phyloP scores from a whole-genome alignment of 2,113 vertebrate genomes.

The Eleginops maclovinus region DNA sequence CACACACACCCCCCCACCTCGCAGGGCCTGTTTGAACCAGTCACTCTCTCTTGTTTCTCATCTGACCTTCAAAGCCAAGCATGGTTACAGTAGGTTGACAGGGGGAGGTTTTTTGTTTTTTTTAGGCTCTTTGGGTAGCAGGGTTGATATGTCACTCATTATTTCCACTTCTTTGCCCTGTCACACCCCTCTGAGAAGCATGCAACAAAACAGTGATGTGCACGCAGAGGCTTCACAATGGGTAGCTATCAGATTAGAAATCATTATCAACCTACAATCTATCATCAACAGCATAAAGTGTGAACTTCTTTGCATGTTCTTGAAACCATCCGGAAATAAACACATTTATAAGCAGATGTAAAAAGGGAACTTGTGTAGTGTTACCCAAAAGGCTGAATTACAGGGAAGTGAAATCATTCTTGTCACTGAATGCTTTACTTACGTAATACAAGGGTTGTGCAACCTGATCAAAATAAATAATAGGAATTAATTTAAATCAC shows the following conservation, averaged over 20 bases:
- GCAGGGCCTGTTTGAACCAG: slow-evolving; percentile 79
- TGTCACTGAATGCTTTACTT: slow-evolving; percentile 25
- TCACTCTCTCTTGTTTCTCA: slow-evolving; percentile 69
- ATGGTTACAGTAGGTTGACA: slow-evolving; percentile 62
- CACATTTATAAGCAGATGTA: not conserved
- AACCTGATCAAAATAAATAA: slow-evolving; percentile 44
- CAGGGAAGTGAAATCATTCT: slow-evolving; percentile 53
- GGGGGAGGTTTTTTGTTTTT: slow-evolving; percentile 40
- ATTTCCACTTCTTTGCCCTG: slow-evolving; percentile 69
- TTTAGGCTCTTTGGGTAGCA: slow-evolving; percentile 71
- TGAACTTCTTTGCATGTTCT: not conserved
- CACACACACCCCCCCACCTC: slow-evolving; percentile 1
- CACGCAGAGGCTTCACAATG: slow-evolving; percentile 33
- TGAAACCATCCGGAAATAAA: not conserved
- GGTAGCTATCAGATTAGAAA: slow-evolving; percentile 29
- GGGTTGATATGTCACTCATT: slow-evolving; percentile 74
- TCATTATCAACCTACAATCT: slow-evolving; percentile 9
- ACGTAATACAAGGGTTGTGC: slow-evolving; percentile 35
- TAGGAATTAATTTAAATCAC: not conserved
- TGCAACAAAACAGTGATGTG: slow-evolving; percentile 27
- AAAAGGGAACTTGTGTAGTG: slow-evolving; percentile 27
- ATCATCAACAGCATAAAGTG: not conserved
- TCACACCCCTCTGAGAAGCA: slow-evolving; percentile 46
- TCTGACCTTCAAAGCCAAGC: slow-evolving; percentile 80
- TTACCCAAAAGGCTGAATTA: slow-evolving; percentile 26